Conservation (phyloP, 2,888 invertebrate species). For the Thymelicus lineola region DNA sequence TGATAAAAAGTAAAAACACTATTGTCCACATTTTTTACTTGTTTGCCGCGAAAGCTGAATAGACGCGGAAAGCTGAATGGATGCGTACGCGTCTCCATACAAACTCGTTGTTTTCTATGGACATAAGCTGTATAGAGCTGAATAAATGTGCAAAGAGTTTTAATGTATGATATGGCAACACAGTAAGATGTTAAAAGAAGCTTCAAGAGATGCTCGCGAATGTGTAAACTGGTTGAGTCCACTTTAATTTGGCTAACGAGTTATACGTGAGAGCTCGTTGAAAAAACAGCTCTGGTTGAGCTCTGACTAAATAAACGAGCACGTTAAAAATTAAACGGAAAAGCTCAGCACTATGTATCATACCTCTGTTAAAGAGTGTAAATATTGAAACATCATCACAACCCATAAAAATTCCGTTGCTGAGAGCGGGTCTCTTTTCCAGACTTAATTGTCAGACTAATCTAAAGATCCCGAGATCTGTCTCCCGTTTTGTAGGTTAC, state of each 20-base stretch:
- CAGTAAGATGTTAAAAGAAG: constrained; percentile 23
- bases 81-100: too few relatives aligned
- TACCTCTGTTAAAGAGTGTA: neutral
- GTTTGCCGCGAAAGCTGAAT: too few relatives aligned
- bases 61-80: too few relatives aligned
- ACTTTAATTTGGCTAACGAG: constrained; percentile 36
- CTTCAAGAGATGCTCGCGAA: constrained; percentile 29
- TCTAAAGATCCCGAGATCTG: too few relatives aligned
- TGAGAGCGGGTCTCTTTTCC: too few relatives aligned
- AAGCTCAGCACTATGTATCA: neutral
- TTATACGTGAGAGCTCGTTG: constrained; percentile 31
- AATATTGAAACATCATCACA: neutral
- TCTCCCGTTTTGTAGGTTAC: too few relatives aligned
- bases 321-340: neutral
- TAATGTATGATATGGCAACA: constrained; percentile 12
- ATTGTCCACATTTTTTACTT: too few relatives aligned
- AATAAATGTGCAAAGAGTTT: neutral
- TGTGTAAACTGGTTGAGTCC: constrained; percentile 29
- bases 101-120: too few relatives aligned
- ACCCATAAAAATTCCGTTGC: neutral
- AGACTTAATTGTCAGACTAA: too few relatives aligned
- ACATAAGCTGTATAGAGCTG: too few relatives aligned
- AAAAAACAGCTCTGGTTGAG: constrained; percentile 19
- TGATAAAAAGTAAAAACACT: too few relatives aligned
- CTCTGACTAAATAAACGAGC: constrained; percentile 22